phyloP scores from a whole-genome alignment of 1,140 invertebrate species.

The Trypoxylus dichotomus region DNA sequence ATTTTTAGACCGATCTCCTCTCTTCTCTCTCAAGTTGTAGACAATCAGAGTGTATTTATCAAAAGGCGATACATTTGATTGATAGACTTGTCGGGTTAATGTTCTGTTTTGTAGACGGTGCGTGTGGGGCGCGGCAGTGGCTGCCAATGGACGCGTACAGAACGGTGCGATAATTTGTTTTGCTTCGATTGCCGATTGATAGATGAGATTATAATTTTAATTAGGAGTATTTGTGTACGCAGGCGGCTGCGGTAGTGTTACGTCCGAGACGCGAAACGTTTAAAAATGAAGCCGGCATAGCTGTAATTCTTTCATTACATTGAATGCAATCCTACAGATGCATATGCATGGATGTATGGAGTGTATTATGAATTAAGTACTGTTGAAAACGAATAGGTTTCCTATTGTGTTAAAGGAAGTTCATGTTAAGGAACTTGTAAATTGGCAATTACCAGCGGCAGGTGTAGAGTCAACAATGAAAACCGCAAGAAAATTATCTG shows the following conservation, averaged over 20 bases:
- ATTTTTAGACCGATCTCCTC: constrained; percentile 23
- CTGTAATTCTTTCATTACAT: not conserved
- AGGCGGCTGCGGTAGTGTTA: not conserved
- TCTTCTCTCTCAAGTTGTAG: constrained; percentile 24
- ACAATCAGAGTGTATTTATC: constrained; percentile 35
- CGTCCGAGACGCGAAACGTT: not conserved
- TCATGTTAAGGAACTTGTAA: too few species aligned
- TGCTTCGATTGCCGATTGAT: constrained; percentile 38
- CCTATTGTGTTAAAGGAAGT: too few species aligned
- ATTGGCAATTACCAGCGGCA: too few species aligned
- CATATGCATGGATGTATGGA: too few species aligned
- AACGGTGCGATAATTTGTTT: constrained; percentile 39
- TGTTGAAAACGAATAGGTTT: too few species aligned
- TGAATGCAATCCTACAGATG: too few species aligned
- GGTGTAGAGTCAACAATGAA: too few species aligned
- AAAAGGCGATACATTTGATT: constrained; percentile 36
- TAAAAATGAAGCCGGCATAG: not conserved
- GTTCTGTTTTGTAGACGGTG: constrained; percentile 36
- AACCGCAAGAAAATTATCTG: too few species aligned
- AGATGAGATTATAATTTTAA: constrained; percentile 38
- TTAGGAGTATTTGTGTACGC: constrained; percentile 31
- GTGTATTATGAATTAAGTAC: too few species aligned
- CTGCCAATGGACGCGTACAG: constrained; percentile 38
- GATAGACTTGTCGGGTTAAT: constrained; percentile 38
- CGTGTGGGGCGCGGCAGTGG: constrained; percentile 37